Evolutionary conservation across 2,113 vertebrate species (phyloP).

Genomic region (Pomatostomus ruficeps): DNA sequence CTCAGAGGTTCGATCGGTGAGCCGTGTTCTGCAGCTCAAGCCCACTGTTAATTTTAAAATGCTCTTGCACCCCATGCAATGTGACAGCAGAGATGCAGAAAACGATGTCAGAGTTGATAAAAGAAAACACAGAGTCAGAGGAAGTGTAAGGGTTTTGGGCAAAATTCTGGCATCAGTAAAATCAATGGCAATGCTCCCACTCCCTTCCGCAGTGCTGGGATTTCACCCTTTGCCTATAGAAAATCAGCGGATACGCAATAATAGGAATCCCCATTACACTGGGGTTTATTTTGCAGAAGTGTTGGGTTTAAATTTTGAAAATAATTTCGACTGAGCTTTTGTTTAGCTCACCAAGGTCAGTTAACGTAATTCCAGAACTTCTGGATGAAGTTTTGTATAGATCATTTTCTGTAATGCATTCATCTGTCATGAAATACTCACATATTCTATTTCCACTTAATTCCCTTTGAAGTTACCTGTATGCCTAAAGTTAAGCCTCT

Average conservation of each 20-base stretch:
- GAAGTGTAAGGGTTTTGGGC: background rate
- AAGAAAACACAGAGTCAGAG: background rate
- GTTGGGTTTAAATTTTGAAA: background rate
- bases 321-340: background rate
- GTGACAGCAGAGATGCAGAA: background rate
- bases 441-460: constrained; percentile 2
- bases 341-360: constrained; percentile 16
- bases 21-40: background rate
- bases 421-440: background rate
- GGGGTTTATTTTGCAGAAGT: background rate
- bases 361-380: constrained; percentile 27
- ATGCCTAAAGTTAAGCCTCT: constrained; percentile 45
- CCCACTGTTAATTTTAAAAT: background rate
- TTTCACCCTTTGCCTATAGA: background rate
- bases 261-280: background rate
- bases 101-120: background rate
- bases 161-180: background rate
- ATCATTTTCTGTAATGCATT: constrained; percentile 14
- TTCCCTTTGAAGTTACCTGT: constrained; percentile 55
- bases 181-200: background rate
- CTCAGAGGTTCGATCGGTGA: background rate
- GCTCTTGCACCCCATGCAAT: background rate
- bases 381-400: background rate
- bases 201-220: background rate
- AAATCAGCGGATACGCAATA: fast-evolving